Evolutionary conservation across 2,113 vertebrate genomes (phyloP).

Genomic region (Albula goreensis): DNA sequence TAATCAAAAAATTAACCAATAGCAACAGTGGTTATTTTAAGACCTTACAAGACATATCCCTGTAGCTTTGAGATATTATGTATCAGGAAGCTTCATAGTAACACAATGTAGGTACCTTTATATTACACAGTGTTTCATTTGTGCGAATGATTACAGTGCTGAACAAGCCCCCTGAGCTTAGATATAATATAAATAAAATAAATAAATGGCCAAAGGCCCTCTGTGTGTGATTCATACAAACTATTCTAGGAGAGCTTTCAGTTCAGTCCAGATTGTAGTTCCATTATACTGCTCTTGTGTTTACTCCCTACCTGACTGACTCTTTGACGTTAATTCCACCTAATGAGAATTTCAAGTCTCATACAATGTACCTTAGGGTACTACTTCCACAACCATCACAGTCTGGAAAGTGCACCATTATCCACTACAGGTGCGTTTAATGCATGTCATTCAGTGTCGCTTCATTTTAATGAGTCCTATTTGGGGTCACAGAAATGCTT

Average conservation of each 20-base stretch:
- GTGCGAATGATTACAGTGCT: background rate
- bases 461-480: conserved; percentile 1
- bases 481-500: background rate
- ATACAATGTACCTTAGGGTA: background rate
- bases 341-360: background rate
- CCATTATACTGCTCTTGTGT: background rate
- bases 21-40: too few relatives aligned
- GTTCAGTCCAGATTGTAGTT: background rate
- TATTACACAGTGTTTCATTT: background rate
- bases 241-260: background rate
- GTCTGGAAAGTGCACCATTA: background rate
- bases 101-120: background rate
- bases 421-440: background rate
- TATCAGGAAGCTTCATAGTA: too few relatives aligned
- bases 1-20: too few relatives aligned
- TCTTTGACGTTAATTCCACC: conserved; percentile 6
- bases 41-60: too few relatives aligned
- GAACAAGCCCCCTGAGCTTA: background rate
- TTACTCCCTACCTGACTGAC: background rate
- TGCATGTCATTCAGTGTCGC: background rate
- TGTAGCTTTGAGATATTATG: too few relatives aligned
- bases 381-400: background rate
- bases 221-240: background rate
- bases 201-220: background rate
- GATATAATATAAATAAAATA: background rate